Conservation (phyloP, 2,888 invertebrate species). For the Lumbricus terrestris region DNA sequence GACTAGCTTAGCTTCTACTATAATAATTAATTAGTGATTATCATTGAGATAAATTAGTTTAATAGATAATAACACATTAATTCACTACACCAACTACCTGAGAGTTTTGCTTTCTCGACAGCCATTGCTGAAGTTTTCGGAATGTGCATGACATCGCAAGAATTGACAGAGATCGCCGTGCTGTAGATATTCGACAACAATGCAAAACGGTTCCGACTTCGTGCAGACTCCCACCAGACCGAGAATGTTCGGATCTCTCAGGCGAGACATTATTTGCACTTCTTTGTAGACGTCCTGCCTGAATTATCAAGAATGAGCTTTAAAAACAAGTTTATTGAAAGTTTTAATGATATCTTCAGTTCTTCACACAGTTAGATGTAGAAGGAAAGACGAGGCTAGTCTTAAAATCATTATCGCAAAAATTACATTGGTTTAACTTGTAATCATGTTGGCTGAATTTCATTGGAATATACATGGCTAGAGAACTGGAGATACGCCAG, state of each 20-base stretch:
- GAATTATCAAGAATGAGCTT: conserved; percentile 42
- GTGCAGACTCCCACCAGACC: conserved; percentile 77
- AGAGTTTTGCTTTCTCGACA: neutral
- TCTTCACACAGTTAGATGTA: no score
- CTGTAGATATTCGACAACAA: conserved; percentile 85
- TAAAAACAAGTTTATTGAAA: neutral
- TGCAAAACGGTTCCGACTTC: conserved; percentile 80
- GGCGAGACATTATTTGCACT: conserved; percentile 79
- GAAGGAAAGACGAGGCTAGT: no score
- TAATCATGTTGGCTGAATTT: neutral
- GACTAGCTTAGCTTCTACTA: no score
- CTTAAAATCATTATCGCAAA: no score
- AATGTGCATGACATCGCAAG: conserved; percentile 65
- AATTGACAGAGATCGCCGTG: conserved; percentile 79
- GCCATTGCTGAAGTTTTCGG: conserved; percentile 60
- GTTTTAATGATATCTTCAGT: no score
- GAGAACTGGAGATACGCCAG: neutral
- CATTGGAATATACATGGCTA: neutral
- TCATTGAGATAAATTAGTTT: no score
- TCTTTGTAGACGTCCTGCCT: conserved; percentile 83
- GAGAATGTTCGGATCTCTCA: conserved; percentile 80
- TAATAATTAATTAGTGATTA: no score
- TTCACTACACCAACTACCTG: neutral
- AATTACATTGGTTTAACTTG: no score
- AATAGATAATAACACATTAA: no score